Base-by-base conservation (phyloP, 2,888 invertebrate species). In the Paralinhomoeus sp. region DNA sequence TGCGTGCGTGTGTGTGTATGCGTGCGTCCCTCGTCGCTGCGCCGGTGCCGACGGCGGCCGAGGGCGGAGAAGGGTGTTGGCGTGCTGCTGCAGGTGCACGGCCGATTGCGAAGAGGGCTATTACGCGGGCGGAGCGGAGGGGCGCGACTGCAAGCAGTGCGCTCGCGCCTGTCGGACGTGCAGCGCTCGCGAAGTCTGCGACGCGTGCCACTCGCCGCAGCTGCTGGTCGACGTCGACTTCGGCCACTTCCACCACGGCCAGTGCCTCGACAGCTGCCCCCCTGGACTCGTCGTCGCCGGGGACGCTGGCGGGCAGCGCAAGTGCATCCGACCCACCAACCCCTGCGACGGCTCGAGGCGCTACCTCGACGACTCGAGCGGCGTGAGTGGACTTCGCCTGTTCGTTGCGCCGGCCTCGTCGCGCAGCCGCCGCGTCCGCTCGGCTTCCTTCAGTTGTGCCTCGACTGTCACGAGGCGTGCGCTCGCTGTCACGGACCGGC, bases 241-340 rank as follows among this genome's bases (percentile, higher is more conserved):
- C 45, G 53, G 53, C 1, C 44, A 43, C 20, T 50, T 54, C 41
- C 55, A 57, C 42, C 57, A 61, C 40, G 58, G 61, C 24, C 56
- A 54, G 24, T 61, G 61, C 46, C 56, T 60, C 13, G 54, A 56
- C 21, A 40, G 45, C 21, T 61, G 61, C 40, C 61, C 61, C 1
- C 42, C 39, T 2, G 57, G 57, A n/a, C 48, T 60, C 2, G 35
- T 27, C 12, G 27, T 27, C 7, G 27, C 5, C 27, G 27, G 12
- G 27, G 7, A 27, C 7, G 7, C 5, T 5, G 7, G 12, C 7
- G 7, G 27, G 27, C 27, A 27, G 27, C 27, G 27, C 27, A 27
- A 5, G 7, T 27, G 27, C 27, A 12, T 27, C 27, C 27, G 27
- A 5, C 27, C 27, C 27, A 27, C 5, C 27, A 27, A 27, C 27